These are phyloP conservation scores for Musca vetustissima DNA, from an alignment of 1,140 invertebrate species.

Conservation along the genomic window DNA sequence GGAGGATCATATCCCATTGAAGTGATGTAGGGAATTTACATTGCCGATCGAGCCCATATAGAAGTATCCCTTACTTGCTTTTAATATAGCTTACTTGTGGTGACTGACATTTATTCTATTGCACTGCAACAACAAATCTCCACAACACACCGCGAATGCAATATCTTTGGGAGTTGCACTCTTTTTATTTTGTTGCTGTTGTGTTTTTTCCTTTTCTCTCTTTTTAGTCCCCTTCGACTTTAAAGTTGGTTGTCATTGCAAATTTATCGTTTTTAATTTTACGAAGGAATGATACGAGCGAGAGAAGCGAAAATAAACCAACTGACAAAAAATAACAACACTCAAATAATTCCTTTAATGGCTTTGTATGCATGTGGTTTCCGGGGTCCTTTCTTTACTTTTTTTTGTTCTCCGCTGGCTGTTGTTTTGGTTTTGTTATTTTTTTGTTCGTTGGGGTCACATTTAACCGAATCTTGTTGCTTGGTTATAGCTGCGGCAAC, in stretches of 20 bases:
- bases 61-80: no score
- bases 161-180: neutral
- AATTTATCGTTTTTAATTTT: constrained; percentile 56
- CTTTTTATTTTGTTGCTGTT: neutral
- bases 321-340: constrained; percentile 10
- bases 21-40: no score
- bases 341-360: constrained; percentile 49
- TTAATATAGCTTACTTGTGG: constrained; percentile 30
- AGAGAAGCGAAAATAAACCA: constrained; percentile 27
- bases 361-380: constrained; percentile 36
- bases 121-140: neutral
- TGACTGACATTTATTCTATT: constrained; percentile 14
- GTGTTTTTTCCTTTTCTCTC: no score
- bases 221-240: neutral
- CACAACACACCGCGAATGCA: neutral
- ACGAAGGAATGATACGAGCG: constrained; percentile 30
- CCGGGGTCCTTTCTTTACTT: neutral
- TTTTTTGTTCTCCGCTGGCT: no score
- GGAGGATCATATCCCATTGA: no score
- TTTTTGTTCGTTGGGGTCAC: no score
- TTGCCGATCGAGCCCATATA: no score
- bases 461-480: constrained; percentile 4
- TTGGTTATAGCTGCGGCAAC: constrained; percentile 35
- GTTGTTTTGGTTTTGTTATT: no score
- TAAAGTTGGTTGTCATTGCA: constrained; percentile 21